A percentile compares a stretch with the other conserved stretches of the same genome.
phyloP scores from a whole-genome alignment of 2,888 invertebrate genomes.

The Alviniconcha strummeri region DNA sequence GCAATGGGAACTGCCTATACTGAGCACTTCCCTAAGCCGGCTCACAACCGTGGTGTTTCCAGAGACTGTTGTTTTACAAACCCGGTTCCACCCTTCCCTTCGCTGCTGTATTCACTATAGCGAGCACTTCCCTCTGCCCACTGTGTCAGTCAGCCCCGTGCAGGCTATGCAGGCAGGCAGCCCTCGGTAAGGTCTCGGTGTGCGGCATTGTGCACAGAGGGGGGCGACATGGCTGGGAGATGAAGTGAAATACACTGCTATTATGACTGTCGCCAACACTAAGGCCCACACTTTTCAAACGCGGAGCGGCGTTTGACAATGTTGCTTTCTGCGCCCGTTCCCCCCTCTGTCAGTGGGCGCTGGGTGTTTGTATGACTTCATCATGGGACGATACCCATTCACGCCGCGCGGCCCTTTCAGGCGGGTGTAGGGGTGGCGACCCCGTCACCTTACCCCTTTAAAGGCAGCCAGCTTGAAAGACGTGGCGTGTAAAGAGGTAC shows the following conservation, averaged over 20 bases:
- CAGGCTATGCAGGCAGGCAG: too few species aligned
- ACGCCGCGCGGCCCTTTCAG: slow-evolving; percentile 3
- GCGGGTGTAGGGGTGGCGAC: not conserved
- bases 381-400: slow-evolving; percentile 28
- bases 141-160: too few species aligned
- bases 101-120: too few species aligned
- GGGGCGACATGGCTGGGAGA: slow-evolving; percentile 20
- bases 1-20: too few species aligned
- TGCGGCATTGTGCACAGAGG: not conserved
- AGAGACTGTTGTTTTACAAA: too few species aligned
- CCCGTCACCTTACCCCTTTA: slow-evolving; percentile 12
- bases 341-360: not conserved
- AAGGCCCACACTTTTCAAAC: slow-evolving; percentile 11
- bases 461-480: slow-evolving; percentile 35
- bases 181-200: not conserved
- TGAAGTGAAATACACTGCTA: slow-evolving; percentile 35
- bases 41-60: too few species aligned
- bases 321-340: slow-evolving; percentile 28
- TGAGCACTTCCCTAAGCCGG: too few species aligned
- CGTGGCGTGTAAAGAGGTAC: not conserved
- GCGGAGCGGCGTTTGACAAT: slow-evolving; percentile 17
- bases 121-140: too few species aligned
- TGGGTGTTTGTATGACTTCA: slow-evolving; percentile 29
- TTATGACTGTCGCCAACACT: slow-evolving; percentile 27
- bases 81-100: too few species aligned